Base-by-base conservation (phyloP, 2,797 vertebrate genomes). In the Heteromormyrus szaboi region DNA sequence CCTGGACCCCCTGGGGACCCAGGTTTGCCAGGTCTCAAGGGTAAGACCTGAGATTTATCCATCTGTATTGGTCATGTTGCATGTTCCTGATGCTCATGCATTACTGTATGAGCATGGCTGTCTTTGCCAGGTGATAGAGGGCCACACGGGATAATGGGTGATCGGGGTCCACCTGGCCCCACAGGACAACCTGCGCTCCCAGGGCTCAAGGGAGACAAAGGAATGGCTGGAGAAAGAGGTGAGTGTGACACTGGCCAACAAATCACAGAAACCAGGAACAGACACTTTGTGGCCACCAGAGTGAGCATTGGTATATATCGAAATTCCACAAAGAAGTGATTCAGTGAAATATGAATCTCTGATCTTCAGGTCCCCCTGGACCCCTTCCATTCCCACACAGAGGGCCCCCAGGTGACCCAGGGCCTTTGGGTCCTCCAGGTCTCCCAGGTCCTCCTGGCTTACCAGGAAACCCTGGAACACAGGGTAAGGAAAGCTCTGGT, bases 191-290 rank as follows among this genome's bases (percentile, higher is more conserved):
- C 92, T 7, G 99, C 98, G 0, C 92, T 94, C 7, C 92, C 89
- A 22, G 99, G 99, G 5, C 62, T 86, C 90, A 92, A 93, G 0
- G 99, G 99, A 56, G 89, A 92, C 65, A 93, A 96, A 86, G 96
- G 96, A 50, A 90, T 96, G 59, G 94, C 92, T 88, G 96, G 96
- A 59, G 50, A n/a, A n/a, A 86, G 50, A 86, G 85, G 85, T 59
- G 53, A 50, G 22, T 81, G 76, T 81, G 76, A 46, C 76, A 81
- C 19, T 81, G 44, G 11, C 22, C 19, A 25, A 11, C 3, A 51
- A 84, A 84, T 48, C 44, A 84, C 9, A 46, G 72, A 46, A 79
- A 46, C 37, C 72, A 9, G 72, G 19, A 41, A n/a, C 72, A 79
- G 17, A 46, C 72, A 79, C 3, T 5, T 19, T 76, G 33, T 76